Conservation (phyloP, 2,888 invertebrate species). For the Andrena fulva region DNA sequence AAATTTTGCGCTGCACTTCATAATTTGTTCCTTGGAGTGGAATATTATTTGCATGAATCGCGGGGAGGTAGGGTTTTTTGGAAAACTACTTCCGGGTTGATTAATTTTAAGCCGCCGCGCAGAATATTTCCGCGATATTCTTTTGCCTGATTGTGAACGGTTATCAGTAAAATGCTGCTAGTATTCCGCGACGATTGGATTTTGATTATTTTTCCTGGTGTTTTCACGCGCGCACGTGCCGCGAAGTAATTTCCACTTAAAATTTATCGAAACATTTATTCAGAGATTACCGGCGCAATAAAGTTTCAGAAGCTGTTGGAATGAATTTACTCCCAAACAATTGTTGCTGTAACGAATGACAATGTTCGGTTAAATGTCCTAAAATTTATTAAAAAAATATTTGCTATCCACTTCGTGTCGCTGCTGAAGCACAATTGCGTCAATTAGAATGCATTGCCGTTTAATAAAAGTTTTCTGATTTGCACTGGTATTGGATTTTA, state of each 20-base stretch:
- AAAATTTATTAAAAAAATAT: background rate
- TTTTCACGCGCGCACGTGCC: background rate
- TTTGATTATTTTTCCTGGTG: background rate
- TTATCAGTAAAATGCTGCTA: background rate
- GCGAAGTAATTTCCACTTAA: background rate
- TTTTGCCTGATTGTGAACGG: background rate
- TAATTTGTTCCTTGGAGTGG: slow-evolving; percentile 1
- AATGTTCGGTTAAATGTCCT: background rate
- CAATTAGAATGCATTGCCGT: background rate
- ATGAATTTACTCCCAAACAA: slow-evolving; percentile 29
- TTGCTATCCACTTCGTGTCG: background rate
- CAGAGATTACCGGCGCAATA: slow-evolving; percentile 10
- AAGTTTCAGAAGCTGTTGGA: slow-evolving; percentile 19
- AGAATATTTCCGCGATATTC: background rate
- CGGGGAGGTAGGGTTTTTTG: background rate
- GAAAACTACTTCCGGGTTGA: slow-evolving; percentile 17
- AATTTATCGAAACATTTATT: slow-evolving; percentile 18
- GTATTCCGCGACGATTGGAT: background rate
- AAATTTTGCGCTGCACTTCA: slow-evolving; percentile 15
- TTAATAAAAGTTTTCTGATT: too few relatives aligned
- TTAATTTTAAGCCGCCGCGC: background rate
- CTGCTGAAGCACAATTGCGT: background rate
- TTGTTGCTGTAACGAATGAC: background rate
- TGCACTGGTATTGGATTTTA: too few relatives aligned
- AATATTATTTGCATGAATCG: slow-evolving; percentile 24